Evolutionary conservation across 2,113 vertebrate species (phyloP), one percentile per base, ranked within the genome.

Genomic region (Labeo rohita): DNA sequence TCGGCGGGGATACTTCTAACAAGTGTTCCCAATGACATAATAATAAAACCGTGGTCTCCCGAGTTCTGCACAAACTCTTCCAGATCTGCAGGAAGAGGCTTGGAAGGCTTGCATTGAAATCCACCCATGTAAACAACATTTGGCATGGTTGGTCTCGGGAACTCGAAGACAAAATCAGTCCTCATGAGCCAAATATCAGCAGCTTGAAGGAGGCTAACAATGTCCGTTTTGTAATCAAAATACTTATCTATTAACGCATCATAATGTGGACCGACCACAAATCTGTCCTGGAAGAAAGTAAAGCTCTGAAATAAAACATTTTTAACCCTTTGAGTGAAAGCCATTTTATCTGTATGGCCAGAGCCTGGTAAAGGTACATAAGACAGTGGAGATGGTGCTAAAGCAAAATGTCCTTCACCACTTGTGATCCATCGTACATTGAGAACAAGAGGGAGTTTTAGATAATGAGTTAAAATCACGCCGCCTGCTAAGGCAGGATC

Each of bases 141-240:
- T 36, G 94, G 94, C 94, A 94, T 93, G 1, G 93, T 93, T 36
- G 94, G 94, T 18, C 93, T 91, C n/a, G 94, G 94, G 78, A 94
- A 94, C 0, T 94, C 94, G 61, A 94, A 94, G 13, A 93, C 92
- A 86, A 92, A 94, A 80, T 95, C 92, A 6, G 91, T 91, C 74
- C 94, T 91, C 79, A 94, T 93, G 21, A 95, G 90, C 94, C 93
- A 94, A 85, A 95, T 93, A 89, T 95, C 95, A 9, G 95, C 94
- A 4, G 91, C 90, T 66, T 94, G 93, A 56, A 93, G 88, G 52
- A 95, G 85, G 0, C 90, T 90, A 3, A 89, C 56, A 6, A 94
- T 88, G 39, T 93, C 86, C 45, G 91, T 92, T 15, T 92, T 92
- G 5, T 88, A 89, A 34, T 92, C 87, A 0, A 95, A 87, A 76